A percentile compares a stretch with the other conserved stretches of the same genome.
Conservation (phyloP, 2,888 invertebrate species). For the Tinea trinotella region DNA sequence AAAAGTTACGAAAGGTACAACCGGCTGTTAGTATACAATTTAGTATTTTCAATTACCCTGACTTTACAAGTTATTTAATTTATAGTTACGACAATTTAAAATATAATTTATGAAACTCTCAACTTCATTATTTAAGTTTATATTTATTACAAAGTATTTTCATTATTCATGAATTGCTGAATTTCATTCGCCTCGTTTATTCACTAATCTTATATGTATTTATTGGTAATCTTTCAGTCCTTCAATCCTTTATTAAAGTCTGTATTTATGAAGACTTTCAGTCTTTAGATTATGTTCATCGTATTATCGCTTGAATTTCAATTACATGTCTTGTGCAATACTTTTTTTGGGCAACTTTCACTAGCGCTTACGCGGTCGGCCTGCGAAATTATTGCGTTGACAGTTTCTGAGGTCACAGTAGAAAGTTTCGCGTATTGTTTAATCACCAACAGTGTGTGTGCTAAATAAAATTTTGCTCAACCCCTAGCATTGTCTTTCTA, state of each 20-base stretch:
- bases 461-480: background rate
- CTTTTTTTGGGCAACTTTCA: constrained; percentile 70
- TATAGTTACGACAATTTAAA: too few species aligned
- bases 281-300: background rate
- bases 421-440: constrained; percentile 51
- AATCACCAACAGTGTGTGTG: constrained; percentile 19
- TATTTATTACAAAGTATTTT: too few species aligned
- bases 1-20: too few species aligned
- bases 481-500: background rate
- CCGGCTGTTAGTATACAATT: too few species aligned
- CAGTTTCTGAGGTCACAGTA: constrained; percentile 52
- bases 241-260: background rate
- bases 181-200: too few species aligned
- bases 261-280: background rate
- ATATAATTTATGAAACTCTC: too few species aligned
- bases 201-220: too few species aligned
- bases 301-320: constrained; percentile 60
- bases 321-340: constrained; percentile 69
- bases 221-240: too few species aligned
- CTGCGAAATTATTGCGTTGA: constrained; percentile 65
- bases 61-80: too few species aligned
- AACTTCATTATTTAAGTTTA: too few species aligned
- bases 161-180: too few species aligned
- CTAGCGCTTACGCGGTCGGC: constrained; percentile 60
- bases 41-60: too few species aligned